phyloP scores from a whole-genome alignment of 2,113 vertebrate species.

The Tauraco erythrolophus region DNA sequence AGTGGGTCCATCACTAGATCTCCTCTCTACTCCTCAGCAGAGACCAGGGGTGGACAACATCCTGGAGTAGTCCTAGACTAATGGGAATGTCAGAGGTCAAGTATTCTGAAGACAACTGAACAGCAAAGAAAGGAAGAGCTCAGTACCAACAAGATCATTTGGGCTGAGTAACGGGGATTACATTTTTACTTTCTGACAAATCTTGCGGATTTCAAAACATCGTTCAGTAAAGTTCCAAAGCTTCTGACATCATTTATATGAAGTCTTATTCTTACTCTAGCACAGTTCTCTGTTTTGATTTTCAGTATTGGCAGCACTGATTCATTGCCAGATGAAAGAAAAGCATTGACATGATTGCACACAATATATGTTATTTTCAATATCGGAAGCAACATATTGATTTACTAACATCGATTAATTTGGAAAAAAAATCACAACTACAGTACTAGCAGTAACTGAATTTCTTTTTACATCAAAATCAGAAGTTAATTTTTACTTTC shows the following conservation, averaged over 20 bases:
- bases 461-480: background rate
- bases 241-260: background rate
- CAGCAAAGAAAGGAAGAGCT: background rate
- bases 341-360: background rate
- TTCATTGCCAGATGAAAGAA: background rate
- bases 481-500: background rate
- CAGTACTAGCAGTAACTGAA: background rate
- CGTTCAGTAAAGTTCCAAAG: background rate
- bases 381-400: background rate
- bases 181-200: background rate
- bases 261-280: background rate
- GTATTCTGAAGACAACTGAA: background rate
- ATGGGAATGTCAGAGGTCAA: background rate
- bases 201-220: background rate
- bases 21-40: background rate
- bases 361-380: background rate
- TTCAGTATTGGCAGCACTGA: background rate
- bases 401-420: background rate
- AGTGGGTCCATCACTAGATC: background rate
- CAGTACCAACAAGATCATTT: background rate
- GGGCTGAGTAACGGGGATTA: background rate
- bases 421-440: background rate
- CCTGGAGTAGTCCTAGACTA: background rate
- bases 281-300: background rate
- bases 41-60: rapidly evolving